A percentile compares a stretch with the other conserved stretches of the same genome.
These are phyloP conservation scores for Dreissena polymorpha DNA, from an alignment of 1,140 invertebrate species.

Conservation along the genomic window DNA sequence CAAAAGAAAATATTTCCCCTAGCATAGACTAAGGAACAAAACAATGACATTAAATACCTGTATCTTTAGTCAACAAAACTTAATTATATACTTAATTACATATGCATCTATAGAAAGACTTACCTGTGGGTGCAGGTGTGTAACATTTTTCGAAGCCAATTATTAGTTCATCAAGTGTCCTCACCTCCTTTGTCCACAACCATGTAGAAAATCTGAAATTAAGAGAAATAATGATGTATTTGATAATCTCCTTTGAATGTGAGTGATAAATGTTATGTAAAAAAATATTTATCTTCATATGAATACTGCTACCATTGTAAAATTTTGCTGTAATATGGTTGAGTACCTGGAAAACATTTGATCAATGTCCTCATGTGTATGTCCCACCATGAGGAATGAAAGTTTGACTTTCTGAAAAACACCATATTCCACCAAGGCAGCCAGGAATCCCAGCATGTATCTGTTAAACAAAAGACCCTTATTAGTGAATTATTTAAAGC, in stretches of 20 bases:
- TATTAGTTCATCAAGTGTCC: neutral
- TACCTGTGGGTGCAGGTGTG: neutral
- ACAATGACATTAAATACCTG: neutral
- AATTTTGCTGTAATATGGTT: neutral
- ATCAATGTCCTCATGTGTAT: slow-evolving; percentile 54
- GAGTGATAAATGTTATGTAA: neutral
- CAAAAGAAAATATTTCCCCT: neutral
- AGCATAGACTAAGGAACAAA: neutral
- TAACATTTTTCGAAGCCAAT: slow-evolving; percentile 24
- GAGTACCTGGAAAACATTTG: slow-evolving; percentile 47
- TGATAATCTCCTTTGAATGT: neutral
- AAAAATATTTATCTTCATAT: neutral
- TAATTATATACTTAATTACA: neutral
- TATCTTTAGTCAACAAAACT: neutral
- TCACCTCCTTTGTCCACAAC: neutral
- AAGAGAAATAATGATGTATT: neutral
- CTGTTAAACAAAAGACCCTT: slow-evolving; percentile 1
- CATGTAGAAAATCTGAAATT: neutral
- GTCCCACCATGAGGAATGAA: slow-evolving; percentile 49
- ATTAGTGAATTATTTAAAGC: no score
- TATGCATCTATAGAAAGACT: neutral
- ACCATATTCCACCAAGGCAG: slow-evolving; percentile 25
- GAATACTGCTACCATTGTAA: neutral
- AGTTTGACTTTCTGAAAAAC: slow-evolving; percentile 43
- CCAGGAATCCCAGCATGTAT: slow-evolving; percentile 37